These are phyloP conservation scores for Gnathonemus echidnorhynchus DNA, from an alignment of 2,113 vertebrate species.

Conservation along the genomic window DNA sequence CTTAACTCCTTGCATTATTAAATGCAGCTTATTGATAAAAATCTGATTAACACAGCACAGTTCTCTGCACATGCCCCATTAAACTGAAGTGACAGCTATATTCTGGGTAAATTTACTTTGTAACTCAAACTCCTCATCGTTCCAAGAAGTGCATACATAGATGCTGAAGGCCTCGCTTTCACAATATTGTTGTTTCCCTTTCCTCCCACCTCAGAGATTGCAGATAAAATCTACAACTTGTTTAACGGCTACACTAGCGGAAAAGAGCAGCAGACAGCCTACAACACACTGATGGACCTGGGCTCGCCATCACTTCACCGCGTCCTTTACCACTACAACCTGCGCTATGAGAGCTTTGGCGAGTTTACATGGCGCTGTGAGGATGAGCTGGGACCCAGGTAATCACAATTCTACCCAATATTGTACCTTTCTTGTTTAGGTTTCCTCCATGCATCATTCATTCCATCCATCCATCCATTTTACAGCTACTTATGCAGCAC, in stretches of 20 bases:
- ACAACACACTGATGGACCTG: slow-evolving; percentile 92
- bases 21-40: background rate
- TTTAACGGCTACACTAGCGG: slow-evolving; percentile 97
- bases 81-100: background rate
- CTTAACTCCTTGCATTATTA: background rate
- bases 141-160: background rate
- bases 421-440: background rate
- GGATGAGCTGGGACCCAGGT: slow-evolving; percentile 95
- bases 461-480: background rate
- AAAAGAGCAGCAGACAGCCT: slow-evolving; percentile 95
- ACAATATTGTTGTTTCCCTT: slow-evolving; percentile 1
- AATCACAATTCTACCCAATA: slow-evolving; percentile 23
- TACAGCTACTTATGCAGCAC: background rate
- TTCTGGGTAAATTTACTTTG: background rate
- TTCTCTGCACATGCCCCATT: background rate
- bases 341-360: slow-evolving; percentile 93
- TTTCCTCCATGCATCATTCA: background rate
- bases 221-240: slow-evolving; percentile 97
- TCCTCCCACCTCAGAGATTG: slow-evolving; percentile 69
- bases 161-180: background rate
- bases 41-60: background rate
- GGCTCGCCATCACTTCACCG: slow-evolving; percentile 86
- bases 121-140: background rate
- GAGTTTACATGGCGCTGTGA: slow-evolving; percentile 98
- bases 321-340: slow-evolving; percentile 95